Evolutionary conservation across 2,797 vertebrate species (phyloP), one percentile per base, ranked within the genome.

Genomic region (Leptodactylus fallax): DNA sequence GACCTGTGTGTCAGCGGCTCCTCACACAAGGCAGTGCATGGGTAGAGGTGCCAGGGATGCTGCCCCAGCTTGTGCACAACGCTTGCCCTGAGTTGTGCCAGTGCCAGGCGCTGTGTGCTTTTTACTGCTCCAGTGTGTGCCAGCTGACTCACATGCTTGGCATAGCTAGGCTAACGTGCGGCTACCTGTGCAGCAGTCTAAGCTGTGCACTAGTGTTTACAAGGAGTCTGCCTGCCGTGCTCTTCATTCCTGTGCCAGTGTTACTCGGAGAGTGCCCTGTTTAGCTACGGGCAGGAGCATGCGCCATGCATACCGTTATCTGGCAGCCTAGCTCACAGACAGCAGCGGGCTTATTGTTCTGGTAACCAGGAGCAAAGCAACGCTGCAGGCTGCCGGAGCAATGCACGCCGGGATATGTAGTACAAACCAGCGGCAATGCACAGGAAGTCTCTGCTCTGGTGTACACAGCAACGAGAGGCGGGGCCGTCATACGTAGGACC

Each of bases 261-360:
- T 47, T 21, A n/a, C 36, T 14, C 13, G n/a, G 36, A 85, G 71
- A 11, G 49, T 79, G n/a, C 49, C 79, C 36, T 23, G 60, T n/a
- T 53, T n/a, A 74, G 11, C 45, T 16, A 13, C 25, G 7, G 14
- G 1, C 36, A 21, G 3, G 88, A 83, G 88, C 88, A 86, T 87
- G 88, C 85, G 81, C 63, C 72, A 5, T 87, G 16, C 21, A 36
- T 21, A 17, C 61, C 61, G n/a, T 36, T 56, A 67, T 21, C 61
- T 21, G 60, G 63, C 76, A n/a, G 79, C 23, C 65, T 49, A 8
- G 74, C 60, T 85, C 21, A 6, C 86, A 90, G 56, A 71, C 92
- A 92, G 55, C 92, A 91, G 90, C 92, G 93, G 90, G 96, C 93
- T 94, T 97, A 98, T 98, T 98, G 97, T 98, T 97, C 96, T 91